Evolutionary conservation across 2,888 invertebrate genomes (phyloP).

Genomic region (Melitaea athalia): DNA sequence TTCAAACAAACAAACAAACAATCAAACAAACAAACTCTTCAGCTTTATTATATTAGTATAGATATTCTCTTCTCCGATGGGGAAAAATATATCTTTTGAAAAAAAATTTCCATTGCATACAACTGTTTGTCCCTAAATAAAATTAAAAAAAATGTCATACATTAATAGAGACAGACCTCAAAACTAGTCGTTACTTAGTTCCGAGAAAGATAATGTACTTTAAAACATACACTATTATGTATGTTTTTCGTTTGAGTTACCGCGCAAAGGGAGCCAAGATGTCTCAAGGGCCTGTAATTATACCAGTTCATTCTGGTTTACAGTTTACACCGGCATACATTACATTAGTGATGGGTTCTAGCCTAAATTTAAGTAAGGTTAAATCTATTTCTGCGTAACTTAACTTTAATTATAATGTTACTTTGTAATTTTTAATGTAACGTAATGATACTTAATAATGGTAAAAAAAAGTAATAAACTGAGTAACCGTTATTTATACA

Average conservation of each 20-base stretch:
- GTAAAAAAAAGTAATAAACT: no score
- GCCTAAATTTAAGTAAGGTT: not conserved
- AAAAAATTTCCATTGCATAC: no score
- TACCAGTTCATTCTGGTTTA: constrained; percentile 14
- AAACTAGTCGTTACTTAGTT: not conserved
- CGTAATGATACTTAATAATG: not conserved
- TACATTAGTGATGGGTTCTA: not conserved
- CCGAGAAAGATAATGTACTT: not conserved
- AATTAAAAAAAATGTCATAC: no score
- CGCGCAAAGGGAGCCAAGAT: constrained; percentile 3
- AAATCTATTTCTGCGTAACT: not conserved
- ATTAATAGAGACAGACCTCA: no score
- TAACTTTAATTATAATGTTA: not conserved
- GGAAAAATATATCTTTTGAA: no score
- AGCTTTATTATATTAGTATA: no score
- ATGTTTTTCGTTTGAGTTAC: not conserved
- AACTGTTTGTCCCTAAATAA: no score
- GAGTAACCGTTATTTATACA: no score
- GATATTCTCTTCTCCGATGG: no score
- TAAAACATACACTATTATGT: not conserved
- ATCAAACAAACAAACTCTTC: no score
- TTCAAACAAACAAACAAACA: no score
- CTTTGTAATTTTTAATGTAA: not conserved
- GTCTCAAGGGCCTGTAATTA: constrained; percentile 26
- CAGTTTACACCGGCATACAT: constrained; percentile 18